Base-by-base conservation (phyloP, 2,113 vertebrate genomes). In the Astur gentilis region DNA sequence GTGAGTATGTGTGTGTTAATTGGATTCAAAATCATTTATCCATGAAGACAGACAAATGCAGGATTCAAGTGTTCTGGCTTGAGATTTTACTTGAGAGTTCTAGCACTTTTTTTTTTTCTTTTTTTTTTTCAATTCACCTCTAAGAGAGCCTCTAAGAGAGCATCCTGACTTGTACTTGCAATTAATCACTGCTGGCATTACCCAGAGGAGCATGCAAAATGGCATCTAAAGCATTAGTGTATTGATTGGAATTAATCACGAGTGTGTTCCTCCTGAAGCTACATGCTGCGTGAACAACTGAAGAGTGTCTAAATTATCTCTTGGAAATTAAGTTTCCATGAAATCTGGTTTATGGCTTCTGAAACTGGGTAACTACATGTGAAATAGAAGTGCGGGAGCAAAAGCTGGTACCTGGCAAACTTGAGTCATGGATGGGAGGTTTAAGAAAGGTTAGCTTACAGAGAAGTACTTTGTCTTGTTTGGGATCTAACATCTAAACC, bases 231-330 rank as follows among this genome's bases (percentile, higher is more conserved):
- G 87, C 61, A 66, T 72, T 95, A 82, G 36, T n/a, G 47, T 76
- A 91, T 93, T 40, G 73, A 94, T 94, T 72, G 38, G 66, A 83
- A 88, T 86, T 86, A 93, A 80, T 86, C 78, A 72, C 32, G 25
- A 90, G 11, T 38, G 32, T 40, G 9, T 72, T 93, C 44, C 57
- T 79, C 22, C 84, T 76, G 66, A 79, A 89, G 66, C 82, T 78
- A 45, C 42, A 50, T 3, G 19, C 29, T 42, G 31, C 27, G 32
- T 77, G 84, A 87, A 60, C 65, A 89, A 65, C 61, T 11, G 2
- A 50, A 85, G 76, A 71, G 29, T 17, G 11, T 76, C 40, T 87
- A 44, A 92, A 44, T 32, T 70, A 38, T 32, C 9, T 22, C 58
- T 89, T 3, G 2, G 70, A 93, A 87, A 34, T 52, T 40, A 64